Conservation (phyloP, 1,140 invertebrate genomes). For the Chionoecetes opilio region DNA sequence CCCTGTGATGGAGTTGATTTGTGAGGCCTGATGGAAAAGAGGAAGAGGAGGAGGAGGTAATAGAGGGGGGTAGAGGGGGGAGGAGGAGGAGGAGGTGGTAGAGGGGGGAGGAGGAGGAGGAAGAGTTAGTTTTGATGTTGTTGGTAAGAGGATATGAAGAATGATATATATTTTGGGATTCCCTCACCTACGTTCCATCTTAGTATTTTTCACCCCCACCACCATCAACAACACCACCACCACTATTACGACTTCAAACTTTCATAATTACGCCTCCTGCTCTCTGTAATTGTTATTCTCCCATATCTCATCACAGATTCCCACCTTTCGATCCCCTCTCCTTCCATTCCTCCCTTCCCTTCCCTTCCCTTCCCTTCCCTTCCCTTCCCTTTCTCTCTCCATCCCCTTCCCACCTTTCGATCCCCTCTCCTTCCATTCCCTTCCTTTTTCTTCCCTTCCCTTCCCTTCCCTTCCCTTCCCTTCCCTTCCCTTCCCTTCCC, state of each 20-base stretch:
- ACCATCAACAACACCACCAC: too few relatives aligned
- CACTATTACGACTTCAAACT: too few relatives aligned
- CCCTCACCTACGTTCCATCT: too few relatives aligned
- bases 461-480: background rate
- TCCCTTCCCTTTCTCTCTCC: background rate
- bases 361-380: background rate
- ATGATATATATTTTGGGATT: too few relatives aligned
- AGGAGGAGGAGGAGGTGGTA: background rate
- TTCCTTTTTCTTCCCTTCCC: background rate
- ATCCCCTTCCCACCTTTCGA: background rate
- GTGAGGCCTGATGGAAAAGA: background rate
- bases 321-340: background rate
- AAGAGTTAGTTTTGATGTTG: background rate
- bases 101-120: background rate
- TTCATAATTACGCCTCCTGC: background rate
- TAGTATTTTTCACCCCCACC: too few relatives aligned
- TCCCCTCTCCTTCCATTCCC: background rate
- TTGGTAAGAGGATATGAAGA: background rate
- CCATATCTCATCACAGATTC: background rate
- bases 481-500: constrained; percentile 21
- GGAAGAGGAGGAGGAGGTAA: background rate
- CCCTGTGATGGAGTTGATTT: background rate
- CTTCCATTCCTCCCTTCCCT: background rate
- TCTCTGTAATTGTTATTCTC: background rate
- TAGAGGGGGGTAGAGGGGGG: background rate